Base-by-base conservation (phyloP, 2,113 vertebrate genomes). In the Gallinago media region DNA sequence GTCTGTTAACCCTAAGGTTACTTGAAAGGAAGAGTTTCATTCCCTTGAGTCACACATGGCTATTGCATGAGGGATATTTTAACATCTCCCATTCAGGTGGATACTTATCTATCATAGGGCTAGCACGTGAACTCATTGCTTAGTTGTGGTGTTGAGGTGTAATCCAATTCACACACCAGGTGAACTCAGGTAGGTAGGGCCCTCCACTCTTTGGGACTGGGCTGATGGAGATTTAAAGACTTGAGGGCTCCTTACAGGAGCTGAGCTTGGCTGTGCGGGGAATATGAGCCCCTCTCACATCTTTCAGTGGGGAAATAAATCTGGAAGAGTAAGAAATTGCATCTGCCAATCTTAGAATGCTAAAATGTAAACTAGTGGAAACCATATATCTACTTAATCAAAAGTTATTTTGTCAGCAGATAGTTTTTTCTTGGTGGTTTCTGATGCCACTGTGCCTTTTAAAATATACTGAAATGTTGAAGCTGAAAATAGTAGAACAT, bases 151-250 rank as follows among this genome's bases (percentile, higher is more conserved):
- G 8, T 25, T 65, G 58, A 73, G 16, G 6, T 90, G n/a, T 22
- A 80, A 31, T 49, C 25, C 72, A 38, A 0, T 52, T 67, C 21
- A 34, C 8, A 12, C 0, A 2, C 29, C 40, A 11, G 3, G 2
- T 47, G 49, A 67, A 29, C 32, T 81, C 0, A 0, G 11, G 21
- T 88, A 73, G 31, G 11, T 52, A 72, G 34, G 27, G 15, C 8
- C 19, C 32, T 61, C 31, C 5, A 1, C 16, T 42, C 31, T 59
- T 70, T 71, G 61, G 6, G 20, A 6, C 56, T 63, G 50, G 11
- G 36, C 27, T 89, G 17, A 27, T 55, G 32, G 15, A 61, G 40
- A 79, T 4, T 26, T 19, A 62, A 15, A 72, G 29, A 32, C 8
- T 23, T 49, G 55, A 74, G 31, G 25, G 22, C 32, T 92, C 3